These are phyloP conservation scores for Corythaeola cristata DNA, from an alignment of 2,113 vertebrate species.

Conservation along the genomic window DNA sequence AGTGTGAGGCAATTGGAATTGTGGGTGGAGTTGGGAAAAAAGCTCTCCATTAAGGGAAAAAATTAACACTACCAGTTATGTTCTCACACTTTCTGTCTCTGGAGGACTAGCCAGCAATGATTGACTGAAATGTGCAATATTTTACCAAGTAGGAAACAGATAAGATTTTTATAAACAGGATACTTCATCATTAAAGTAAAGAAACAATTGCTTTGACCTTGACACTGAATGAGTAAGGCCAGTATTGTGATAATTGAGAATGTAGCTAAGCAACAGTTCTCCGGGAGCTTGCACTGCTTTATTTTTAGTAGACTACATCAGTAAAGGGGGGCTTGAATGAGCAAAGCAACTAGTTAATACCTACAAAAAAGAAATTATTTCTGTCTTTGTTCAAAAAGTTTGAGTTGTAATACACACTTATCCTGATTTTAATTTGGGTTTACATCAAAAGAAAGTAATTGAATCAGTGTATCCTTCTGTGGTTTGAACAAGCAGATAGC, in stretches of 20 bases:
- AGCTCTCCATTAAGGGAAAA: not conserved
- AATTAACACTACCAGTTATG: not conserved
- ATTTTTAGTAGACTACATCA: constrained; percentile 27
- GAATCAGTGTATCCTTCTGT: not conserved
- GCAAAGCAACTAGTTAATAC: not conserved
- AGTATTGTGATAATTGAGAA: constrained; percentile 54
- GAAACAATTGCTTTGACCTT: constrained; percentile 68
- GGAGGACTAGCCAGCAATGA: not conserved
- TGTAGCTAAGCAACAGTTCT: constrained; percentile 63
- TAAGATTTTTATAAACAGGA: constrained; percentile 62
- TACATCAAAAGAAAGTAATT: not conserved
- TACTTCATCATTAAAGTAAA: constrained; percentile 41
- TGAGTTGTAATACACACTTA: not conserved
- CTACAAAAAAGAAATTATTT: not conserved
- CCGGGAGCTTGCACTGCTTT: constrained; percentile 14
- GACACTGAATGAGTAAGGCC: constrained; percentile 26
- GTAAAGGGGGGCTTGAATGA: not conserved
- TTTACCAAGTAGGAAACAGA: constrained; percentile 47
- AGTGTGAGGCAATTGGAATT: not conserved
- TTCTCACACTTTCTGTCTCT: not conserved
- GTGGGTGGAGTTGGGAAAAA: not conserved
- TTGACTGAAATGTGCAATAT: constrained; percentile 58
- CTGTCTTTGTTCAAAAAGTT: not conserved
- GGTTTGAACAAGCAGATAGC: not conserved
- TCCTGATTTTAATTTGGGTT: not conserved